Base-by-base conservation (phyloP, 2,888 invertebrate species). In the Patella pellucida region DNA sequence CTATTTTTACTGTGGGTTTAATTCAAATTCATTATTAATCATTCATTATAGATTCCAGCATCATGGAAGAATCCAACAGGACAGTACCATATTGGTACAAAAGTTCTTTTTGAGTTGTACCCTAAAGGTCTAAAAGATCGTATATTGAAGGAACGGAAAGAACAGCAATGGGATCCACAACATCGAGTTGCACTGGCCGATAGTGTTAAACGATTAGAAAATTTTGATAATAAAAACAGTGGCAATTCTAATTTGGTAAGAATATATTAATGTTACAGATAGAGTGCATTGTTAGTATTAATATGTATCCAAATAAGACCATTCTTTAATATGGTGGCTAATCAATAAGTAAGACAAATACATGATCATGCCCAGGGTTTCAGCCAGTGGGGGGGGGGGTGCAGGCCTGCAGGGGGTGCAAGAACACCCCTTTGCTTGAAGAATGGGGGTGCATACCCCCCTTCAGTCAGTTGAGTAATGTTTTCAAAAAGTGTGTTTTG, bases 51-150 rank as follows among this genome's bases (percentile, higher is more conserved):
- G 96, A 94, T 97, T 85, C 97, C 97, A 79, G 92, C 93, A 56
- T 88, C 92, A 76, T 97, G 97, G 97, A 93, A 92, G 74, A 97
- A 97, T 90, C 96, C 96, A 0, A 93, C 94, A 69, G 96, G 96
- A 51, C 93, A 94, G 80, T 98, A 94, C 92, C 95, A 96, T 81
- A 93, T 98, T 76, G 99, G 99, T 5, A 92, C 97, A 0, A 95
- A 98, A 89, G 94, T 95, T 88, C 94, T 95, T 2, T 95, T 94
- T 91, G 96, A 96, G 86, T 92, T 99, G 62, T 98, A 97, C 91
- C 96, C 98, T 0, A 93, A 94, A 70, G 94, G 94, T 88, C 92
- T 98, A 67, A 94, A 94, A 83, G 97, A 97, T 81, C 93, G 97
- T 75, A 94, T 98, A 2, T 78, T 76, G 79, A 94, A 94, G 79